These are phyloP conservation scores for Chrysolina haemoptera DNA, from an alignment of 2,888 invertebrate genomes.

Conservation along the genomic window DNA sequence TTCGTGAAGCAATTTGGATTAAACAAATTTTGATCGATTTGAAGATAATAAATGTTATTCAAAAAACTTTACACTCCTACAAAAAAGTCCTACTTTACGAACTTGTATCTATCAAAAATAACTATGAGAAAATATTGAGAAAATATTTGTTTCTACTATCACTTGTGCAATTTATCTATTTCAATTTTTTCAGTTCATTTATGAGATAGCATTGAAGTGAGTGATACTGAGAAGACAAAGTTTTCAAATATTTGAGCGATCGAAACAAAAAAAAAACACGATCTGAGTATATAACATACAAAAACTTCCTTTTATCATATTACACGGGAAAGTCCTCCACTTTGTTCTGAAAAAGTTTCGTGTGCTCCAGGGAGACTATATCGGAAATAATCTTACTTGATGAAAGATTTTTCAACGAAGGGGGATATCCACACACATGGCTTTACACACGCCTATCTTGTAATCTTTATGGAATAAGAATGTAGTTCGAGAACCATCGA, in stretches of 20 bases:
- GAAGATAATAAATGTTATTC: too few relatives aligned
- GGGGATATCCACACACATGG: constrained; percentile 54
- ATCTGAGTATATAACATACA: constrained; percentile 5
- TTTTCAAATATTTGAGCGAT: background rate
- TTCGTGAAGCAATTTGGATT: too few relatives aligned
- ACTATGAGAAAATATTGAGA: too few relatives aligned
- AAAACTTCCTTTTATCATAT: constrained; percentile 36
- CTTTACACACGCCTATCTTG: constrained; percentile 59
- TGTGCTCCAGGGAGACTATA: constrained; percentile 51
- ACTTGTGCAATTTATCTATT: too few relatives aligned
- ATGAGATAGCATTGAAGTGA: too few relatives aligned
- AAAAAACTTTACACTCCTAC: too few relatives aligned
- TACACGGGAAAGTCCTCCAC: constrained; percentile 33
- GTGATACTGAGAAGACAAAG: background rate
- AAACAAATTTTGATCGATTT: too few relatives aligned
- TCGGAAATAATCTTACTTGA: constrained; percentile 51
- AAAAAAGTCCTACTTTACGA: too few relatives aligned
- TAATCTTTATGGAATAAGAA: constrained; percentile 68
- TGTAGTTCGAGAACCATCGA: constrained; percentile 54
- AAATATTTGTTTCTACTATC: too few relatives aligned
- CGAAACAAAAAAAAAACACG: background rate
- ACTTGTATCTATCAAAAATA: too few relatives aligned
- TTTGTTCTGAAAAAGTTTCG: constrained; percentile 28
- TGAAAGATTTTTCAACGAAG: constrained; percentile 49
- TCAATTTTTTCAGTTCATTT: too few relatives aligned